Conservation (phyloP, 2,113 vertebrate species). For the Tor tambroides region DNA sequence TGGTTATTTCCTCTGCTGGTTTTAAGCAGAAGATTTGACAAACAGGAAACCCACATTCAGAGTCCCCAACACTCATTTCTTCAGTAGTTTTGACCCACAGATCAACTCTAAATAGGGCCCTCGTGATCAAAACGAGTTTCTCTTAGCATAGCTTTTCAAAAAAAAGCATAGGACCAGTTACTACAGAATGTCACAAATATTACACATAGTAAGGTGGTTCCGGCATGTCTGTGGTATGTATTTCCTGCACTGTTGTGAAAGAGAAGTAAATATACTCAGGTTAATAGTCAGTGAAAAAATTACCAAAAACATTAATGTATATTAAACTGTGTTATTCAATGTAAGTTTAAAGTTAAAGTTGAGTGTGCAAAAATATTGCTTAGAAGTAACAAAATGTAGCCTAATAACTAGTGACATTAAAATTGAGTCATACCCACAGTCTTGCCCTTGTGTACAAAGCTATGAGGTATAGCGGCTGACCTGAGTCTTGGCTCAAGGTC, state of each 20-base stretch:
- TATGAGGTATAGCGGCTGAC: neutral
- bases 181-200: neutral
- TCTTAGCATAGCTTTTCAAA: neutral
- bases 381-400: neutral
- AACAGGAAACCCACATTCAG: constrained; percentile 20
- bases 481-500: neutral
- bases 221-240: neutral
- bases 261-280: neutral
- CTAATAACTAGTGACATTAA: neutral
- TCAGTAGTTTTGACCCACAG: neutral
- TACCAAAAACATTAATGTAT: neutral
- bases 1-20: neutral
- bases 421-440: neutral
- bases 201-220: neutral
- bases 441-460: neutral
- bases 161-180: neutral
- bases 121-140: neutral
- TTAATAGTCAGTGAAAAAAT: neutral
- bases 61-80: neutral
- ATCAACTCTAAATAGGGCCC: neutral
- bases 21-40: neutral
- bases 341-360: neutral
- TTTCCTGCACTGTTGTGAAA: constrained; percentile 20
- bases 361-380: neutral
- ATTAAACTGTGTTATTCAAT: neutral